phyloP scores from a whole-genome alignment of 2,888 invertebrate genomes.

The Aphidius colemani region DNA sequence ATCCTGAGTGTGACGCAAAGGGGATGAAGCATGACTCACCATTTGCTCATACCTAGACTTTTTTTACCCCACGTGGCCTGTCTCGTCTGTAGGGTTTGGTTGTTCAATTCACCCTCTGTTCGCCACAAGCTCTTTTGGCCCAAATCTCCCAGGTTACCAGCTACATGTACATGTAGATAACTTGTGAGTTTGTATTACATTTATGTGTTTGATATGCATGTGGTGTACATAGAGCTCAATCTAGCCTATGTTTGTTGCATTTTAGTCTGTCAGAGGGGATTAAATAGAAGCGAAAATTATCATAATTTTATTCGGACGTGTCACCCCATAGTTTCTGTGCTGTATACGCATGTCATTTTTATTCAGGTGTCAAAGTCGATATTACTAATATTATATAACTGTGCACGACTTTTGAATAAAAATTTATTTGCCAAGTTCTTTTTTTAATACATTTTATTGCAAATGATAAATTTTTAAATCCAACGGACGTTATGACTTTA shows the following conservation, averaged over 20 bases:
- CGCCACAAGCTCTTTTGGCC: not conserved
- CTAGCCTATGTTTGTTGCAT: not conserved
- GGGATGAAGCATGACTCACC: conserved; percentile 57
- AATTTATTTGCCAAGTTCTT: no score
- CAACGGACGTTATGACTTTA: no score
- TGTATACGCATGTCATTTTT: conserved; percentile 22
- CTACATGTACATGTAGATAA: not conserved
- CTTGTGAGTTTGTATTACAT: no score
- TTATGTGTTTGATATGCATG: no score
- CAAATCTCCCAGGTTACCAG: conserved; percentile 24
- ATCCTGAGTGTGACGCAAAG: conserved; percentile 28
- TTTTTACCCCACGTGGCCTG: not conserved
- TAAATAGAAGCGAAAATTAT: conserved; percentile 43
- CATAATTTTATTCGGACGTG: conserved; percentile 46
- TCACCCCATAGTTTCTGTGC: not conserved
- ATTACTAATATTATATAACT: conserved; percentile 30
- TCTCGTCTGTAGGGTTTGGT: not conserved
- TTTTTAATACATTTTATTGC: no score
- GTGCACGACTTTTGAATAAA: conserved; percentile 32
- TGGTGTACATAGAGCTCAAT: no score
- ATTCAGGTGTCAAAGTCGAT: conserved; percentile 40
- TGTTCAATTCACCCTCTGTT: conserved; percentile 3
- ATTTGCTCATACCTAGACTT: conserved; percentile 17
- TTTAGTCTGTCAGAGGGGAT: conserved; percentile 27
- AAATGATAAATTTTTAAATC: no score